Conservation (phyloP, 2,797 vertebrate genomes). For the Muscicapa comitata region DNA sequence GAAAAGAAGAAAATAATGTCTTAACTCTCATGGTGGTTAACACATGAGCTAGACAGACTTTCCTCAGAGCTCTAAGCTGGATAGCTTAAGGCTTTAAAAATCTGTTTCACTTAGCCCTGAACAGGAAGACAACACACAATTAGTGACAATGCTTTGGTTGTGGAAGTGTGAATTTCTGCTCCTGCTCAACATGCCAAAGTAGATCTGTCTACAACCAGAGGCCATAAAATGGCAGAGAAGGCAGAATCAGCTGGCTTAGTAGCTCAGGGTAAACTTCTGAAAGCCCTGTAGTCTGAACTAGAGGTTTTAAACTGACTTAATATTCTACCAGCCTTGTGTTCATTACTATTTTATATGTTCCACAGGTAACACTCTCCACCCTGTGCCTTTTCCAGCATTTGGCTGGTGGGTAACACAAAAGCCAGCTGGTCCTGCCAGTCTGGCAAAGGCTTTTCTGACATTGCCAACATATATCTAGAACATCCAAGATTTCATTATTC, state of each 20-base stretch:
- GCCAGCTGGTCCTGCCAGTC: not conserved
- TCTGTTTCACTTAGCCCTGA: not conserved
- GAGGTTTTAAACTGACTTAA: not conserved
- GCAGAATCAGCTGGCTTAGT: not conserved
- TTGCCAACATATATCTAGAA: fast-evolving
- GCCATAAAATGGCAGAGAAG: not conserved
- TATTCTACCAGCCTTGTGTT: not conserved
- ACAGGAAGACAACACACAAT: not conserved
- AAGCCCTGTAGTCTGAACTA: not conserved
- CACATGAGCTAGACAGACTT: not conserved
- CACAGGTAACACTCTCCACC: not conserved
- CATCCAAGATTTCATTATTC: not conserved
- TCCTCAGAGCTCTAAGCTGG: not conserved
- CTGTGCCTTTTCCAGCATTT: not conserved
- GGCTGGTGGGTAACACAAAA: not conserved
- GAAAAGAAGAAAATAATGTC: not conserved
- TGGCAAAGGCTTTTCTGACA: not conserved
- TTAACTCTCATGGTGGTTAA: not conserved
- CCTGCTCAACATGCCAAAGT: not conserved
- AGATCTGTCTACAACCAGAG: not conserved
- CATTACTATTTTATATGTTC: not conserved
- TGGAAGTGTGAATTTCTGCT: not conserved
- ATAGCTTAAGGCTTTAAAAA: not conserved
- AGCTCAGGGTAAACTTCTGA: not conserved
- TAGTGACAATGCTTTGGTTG: not conserved